A percentile compares a stretch with the other conserved stretches of the same genome.
Evolutionary conservation across 1,140 invertebrate species (phyloP).

Genomic region (Aphelinus certus): DNA sequence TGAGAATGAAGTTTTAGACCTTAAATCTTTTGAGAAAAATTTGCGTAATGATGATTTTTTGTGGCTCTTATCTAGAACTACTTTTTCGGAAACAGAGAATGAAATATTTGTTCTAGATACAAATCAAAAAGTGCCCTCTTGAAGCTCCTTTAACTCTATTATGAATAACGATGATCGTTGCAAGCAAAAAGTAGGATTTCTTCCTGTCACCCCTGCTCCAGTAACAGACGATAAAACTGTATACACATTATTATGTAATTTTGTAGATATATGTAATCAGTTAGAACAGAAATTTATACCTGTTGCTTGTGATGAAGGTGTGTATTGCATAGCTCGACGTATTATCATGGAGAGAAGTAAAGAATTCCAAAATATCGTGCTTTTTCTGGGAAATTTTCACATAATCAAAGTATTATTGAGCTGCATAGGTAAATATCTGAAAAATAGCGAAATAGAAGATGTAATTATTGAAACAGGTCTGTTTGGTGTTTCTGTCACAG

Average conservation of each 20-base stretch:
- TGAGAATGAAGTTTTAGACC: background rate
- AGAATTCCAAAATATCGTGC: constrained; percentile 35
- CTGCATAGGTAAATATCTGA: constrained; percentile 38
- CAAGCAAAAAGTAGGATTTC: constrained; percentile 5
- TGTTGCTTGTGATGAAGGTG: constrained; percentile 36
- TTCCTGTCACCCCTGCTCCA: background rate
- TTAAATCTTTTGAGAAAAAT: background rate
- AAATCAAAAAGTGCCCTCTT: constrained; percentile 1
- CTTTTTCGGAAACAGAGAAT: background rate
- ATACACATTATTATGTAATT: constrained; percentile 10
- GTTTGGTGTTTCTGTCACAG: constrained; percentile 22
- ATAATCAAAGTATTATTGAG: constrained; percentile 28
- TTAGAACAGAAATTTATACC: constrained; percentile 33
- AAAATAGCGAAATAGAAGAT: constrained; percentile 37
- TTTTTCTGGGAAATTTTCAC: constrained; percentile 38
- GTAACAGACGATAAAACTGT: background rate
- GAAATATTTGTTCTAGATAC: background rate
- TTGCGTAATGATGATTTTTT: constrained; percentile 1
- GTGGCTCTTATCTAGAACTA: background rate
- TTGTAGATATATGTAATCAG: constrained; percentile 25
- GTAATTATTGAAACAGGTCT: constrained; percentile 34
- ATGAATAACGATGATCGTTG: background rate
- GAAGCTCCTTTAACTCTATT: constrained; percentile 4
- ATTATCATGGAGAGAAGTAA: background rate
- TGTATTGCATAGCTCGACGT: constrained; percentile 28